phyloP scores from a whole-genome alignment of 2,113 vertebrate species.

The Pedetes capensis region DNA sequence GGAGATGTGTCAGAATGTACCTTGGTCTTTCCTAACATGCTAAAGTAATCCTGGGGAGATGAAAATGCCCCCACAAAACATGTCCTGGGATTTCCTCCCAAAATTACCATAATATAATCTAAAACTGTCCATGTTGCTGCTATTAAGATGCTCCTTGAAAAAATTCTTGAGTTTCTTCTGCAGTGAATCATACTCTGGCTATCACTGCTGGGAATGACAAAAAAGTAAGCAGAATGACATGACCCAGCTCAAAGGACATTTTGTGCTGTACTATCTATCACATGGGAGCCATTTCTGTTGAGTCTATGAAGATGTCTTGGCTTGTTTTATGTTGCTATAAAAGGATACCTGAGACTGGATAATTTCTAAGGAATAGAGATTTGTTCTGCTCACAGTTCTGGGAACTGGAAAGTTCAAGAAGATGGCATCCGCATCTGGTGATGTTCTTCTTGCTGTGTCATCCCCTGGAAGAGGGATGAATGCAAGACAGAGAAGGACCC shows the following conservation, averaged over 20 bases:
- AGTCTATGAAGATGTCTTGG: not conserved
- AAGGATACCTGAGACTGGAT: not conserved
- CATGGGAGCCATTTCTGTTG: not conserved
- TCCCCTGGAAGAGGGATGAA: not conserved
- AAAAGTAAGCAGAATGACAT: not conserved
- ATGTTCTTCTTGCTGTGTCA: too few relatives aligned
- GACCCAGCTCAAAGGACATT: not conserved
- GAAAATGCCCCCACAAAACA: not conserved
- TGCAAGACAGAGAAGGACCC: too few relatives aligned
- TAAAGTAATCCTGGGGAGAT: not conserved
- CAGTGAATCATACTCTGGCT: not conserved
- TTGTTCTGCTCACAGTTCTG: too few relatives aligned
- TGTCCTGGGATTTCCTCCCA: not conserved
- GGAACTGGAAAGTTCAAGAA: not conserved
- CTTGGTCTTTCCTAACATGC: not conserved
- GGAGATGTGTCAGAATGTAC: not conserved
- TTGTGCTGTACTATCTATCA: not conserved
- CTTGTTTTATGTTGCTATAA: not conserved
- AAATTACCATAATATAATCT: not conserved
- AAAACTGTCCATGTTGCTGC: not conserved
- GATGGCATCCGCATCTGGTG: too few relatives aligned
- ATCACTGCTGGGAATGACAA: not conserved
- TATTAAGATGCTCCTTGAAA: not conserved
- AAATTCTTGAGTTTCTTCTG: not conserved
- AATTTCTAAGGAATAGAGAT: not conserved